Conservation (phyloP, 2,888 invertebrate genomes). For the Melieria omissa region DNA sequence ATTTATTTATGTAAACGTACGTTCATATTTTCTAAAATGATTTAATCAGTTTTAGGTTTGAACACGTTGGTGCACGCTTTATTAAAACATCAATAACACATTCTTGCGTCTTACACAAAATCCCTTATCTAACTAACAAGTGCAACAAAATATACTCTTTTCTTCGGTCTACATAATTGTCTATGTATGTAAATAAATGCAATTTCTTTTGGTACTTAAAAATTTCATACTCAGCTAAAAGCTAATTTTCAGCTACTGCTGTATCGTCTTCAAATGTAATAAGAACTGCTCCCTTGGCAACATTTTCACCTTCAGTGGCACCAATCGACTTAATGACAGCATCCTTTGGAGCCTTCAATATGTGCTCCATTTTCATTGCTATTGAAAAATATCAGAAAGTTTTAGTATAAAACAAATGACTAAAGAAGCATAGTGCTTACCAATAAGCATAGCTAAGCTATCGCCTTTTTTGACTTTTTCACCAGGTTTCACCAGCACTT, state of each 20-base stretch:
- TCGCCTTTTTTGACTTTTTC: slow-evolving; percentile 88
- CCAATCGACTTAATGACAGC: slow-evolving; percentile 80
- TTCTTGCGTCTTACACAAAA: no score
- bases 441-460: slow-evolving; percentile 88
- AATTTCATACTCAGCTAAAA: neutral
- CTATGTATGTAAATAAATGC: slow-evolving; percentile 37
- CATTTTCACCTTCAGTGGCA: slow-evolving; percentile 82
- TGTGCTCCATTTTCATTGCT: slow-evolving; percentile 99
- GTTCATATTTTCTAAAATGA: no score
- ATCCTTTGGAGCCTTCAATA: slow-evolving; percentile 84
- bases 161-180: neutral
- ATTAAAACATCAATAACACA: no score
- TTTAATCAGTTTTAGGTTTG: no score
- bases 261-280: slow-evolving; percentile 69
- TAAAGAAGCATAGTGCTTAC: slow-evolving; percentile 43
- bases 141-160: slow-evolving; percentile 5
- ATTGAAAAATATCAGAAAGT: slow-evolving; percentile 9
- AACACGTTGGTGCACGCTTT: no score
- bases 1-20: no score
- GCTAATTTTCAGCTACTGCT: no score
- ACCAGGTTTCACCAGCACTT: slow-evolving; percentile 84
- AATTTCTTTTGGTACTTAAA: slow-evolving; percentile 45
- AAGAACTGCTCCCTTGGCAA: slow-evolving; percentile 78
- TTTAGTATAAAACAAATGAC: neutral
- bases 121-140: neutral